Evolutionary conservation across 2,797 vertebrate species (phyloP).

Genomic region (Vespertilio murinus): DNA sequence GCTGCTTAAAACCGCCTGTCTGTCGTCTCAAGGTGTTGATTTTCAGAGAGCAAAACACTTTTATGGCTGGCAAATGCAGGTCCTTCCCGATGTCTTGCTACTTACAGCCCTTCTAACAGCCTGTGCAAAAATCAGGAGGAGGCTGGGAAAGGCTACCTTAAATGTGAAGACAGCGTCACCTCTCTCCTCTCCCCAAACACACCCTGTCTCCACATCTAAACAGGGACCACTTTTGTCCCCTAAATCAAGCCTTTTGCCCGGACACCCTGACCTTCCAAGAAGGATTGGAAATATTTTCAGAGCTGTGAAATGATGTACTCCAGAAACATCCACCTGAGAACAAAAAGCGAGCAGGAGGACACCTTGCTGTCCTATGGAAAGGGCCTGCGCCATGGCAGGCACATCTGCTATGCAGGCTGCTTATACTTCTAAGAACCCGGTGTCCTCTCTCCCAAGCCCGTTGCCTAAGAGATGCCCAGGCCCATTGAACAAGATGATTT

Average conservation of each 20-base stretch:
- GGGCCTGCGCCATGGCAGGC: not conserved
- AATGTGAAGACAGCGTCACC: not conserved
- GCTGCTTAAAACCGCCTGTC: not conserved
- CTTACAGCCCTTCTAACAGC: not conserved
- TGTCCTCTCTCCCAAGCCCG: not conserved
- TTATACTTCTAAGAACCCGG: not conserved
- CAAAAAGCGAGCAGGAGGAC: not conserved
- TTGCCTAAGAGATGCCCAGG: not conserved
- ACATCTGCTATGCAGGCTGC: not conserved
- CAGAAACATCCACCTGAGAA: not conserved
- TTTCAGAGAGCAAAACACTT: not conserved
- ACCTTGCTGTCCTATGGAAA: not conserved
- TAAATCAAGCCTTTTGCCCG: not conserved
- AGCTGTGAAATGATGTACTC: not conserved
- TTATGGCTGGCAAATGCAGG: not conserved
- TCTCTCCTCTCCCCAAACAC: not conserved
- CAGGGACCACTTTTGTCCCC: not conserved
- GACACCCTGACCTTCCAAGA: not conserved
- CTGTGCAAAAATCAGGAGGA: not conserved
- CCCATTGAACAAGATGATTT: constrained; percentile 65
- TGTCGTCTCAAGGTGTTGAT: not conserved
- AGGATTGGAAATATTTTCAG: not conserved
- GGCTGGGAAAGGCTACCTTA: not conserved
- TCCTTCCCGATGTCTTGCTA: not conserved
- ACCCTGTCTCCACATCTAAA: not conserved